Evolutionary conservation across 2,888 invertebrate genomes (phyloP).

Genomic region (Morinoia aosen): DNA sequence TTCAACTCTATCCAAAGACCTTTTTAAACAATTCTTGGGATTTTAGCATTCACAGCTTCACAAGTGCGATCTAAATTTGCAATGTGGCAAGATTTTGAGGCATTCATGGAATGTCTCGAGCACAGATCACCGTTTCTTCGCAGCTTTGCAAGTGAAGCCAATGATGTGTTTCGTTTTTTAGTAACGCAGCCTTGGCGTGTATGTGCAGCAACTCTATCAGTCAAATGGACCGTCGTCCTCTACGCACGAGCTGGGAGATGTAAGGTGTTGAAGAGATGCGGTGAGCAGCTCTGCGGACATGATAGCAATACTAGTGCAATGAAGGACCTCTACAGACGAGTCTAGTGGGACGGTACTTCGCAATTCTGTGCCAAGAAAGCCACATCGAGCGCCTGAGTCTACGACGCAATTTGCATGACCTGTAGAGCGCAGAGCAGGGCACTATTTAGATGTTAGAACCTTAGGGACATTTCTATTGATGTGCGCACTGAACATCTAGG

Average conservation of each 20-base stretch:
- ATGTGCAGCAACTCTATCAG: constrained; percentile 65
- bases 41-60: not conserved
- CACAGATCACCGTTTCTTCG: not conserved
- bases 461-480: not conserved
- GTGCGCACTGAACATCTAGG: not conserved
- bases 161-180: not conserved
- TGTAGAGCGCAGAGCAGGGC: too few species aligned
- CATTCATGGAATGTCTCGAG: not conserved
- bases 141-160: not conserved
- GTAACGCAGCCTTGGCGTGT: constrained; percentile 5
- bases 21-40: not conserved
- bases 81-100: not conserved
- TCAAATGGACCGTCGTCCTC: constrained; percentile 68
- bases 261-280: constrained; percentile 61
- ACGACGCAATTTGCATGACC: not conserved
- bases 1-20: not conserved
- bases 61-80: not conserved
- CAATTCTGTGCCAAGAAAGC: not conserved
- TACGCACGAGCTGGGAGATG: constrained; percentile 68
- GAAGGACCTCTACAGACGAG: not conserved
- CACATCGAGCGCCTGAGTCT: not conserved
- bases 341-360: not conserved
- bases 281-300: not conserved
- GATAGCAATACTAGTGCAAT: not conserved
- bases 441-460: not conserved